These are phyloP conservation scores for Panzeria rudis DNA, from an alignment of 2,888 invertebrate genomes.

Conservation along the genomic window DNA sequence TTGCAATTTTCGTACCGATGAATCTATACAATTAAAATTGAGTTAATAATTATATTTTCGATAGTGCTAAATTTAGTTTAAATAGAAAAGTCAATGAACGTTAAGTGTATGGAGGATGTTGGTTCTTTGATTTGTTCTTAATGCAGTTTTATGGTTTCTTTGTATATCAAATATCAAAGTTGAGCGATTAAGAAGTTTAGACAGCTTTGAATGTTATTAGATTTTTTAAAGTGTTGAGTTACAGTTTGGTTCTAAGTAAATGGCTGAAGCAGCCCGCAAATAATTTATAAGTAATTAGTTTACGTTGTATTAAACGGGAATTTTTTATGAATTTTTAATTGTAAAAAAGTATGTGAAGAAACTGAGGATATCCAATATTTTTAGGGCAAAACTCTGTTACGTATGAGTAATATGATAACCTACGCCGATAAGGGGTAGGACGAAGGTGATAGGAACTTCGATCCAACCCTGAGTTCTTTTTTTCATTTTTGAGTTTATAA, in stretches of 20 bases:
- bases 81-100: slow-evolving; percentile 5
- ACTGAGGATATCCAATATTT: no score
- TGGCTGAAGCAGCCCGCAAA: neutral
- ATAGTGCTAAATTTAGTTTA: no score
- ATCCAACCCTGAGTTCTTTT: no score
- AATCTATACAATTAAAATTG: neutral
- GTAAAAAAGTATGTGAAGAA: no score
- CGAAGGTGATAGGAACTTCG: no score
- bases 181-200: neutral
- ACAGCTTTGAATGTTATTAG: neutral
- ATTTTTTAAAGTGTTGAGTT: neutral
- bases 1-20: neutral
- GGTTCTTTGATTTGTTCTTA: slow-evolving; percentile 3
- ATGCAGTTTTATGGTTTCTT: slow-evolving; percentile 26
- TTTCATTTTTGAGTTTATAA: no score
- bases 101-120: neutral
- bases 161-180: slow-evolving; percentile 46
- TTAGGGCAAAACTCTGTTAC: no score
- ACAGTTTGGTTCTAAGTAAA: neutral
- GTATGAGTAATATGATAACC: no score
- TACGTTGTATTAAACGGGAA: no score
- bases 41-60: no score
- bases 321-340: no score
- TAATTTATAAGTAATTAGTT: neutral
- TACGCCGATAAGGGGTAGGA: no score